These are phyloP conservation scores for Uria lomvia DNA, from an alignment of 2,113 vertebrate genomes.

Conservation along the genomic window DNA sequence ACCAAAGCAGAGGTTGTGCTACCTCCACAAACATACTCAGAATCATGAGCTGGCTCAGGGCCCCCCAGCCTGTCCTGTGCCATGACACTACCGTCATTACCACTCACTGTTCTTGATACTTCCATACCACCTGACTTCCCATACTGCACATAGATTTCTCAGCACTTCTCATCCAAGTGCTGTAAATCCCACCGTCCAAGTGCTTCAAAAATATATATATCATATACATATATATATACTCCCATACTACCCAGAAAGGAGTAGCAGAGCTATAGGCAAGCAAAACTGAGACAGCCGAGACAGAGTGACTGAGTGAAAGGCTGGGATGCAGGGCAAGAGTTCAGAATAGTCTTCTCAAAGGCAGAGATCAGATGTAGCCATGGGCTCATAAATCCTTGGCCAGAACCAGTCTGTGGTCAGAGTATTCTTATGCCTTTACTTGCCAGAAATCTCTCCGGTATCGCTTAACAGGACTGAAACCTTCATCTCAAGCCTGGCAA, in stretches of 20 bases:
- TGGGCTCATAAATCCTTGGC: neutral
- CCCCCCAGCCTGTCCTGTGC: neutral
- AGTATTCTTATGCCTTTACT: neutral
- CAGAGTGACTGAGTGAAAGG: neutral
- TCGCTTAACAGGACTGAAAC: neutral
- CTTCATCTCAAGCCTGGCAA: neutral
- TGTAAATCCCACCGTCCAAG: neutral
- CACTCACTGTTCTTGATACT: neutral
- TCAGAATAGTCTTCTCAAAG: neutral
- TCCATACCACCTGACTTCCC: neutral
- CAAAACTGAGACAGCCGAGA: neutral
- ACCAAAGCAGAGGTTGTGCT: neutral
- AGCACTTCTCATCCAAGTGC: neutral
- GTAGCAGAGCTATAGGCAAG: constrained; percentile 11
- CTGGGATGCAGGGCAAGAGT: neutral
- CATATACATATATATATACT: neutral
- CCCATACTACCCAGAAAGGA: neutral
- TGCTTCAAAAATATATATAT: neutral
- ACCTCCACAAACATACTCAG: neutral
- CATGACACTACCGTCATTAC: neutral
- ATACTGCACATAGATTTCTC: neutral
- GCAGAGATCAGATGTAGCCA: neutral
- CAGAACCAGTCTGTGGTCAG: neutral
- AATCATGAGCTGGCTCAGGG: neutral
- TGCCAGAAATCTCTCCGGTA: neutral